Evolutionary conservation across 1,140 invertebrate genomes (phyloP).

Genomic region (Scaptodrosophila lebanonensis): DNA sequence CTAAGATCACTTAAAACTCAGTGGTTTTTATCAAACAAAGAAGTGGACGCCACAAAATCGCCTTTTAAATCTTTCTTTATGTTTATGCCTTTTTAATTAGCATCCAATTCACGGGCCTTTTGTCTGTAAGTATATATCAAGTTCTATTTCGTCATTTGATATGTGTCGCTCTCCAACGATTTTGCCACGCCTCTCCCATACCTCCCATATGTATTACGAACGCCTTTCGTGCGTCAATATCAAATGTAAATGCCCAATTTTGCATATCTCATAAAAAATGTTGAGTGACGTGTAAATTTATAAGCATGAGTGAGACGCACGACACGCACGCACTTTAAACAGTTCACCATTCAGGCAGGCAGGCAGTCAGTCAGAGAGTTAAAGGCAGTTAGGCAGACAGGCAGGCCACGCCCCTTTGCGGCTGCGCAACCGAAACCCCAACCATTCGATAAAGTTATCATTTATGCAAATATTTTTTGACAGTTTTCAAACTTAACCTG

Average conservation of each 20-base stretch:
- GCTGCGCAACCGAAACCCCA: slow-evolving; percentile 18
- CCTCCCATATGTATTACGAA: slow-evolving; percentile 16
- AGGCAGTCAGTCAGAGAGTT: too few relatives aligned
- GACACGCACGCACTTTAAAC: slow-evolving; percentile 6
- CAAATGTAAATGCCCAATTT: too few relatives aligned
- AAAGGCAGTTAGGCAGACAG: too few relatives aligned
- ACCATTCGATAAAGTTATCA: slow-evolving; percentile 66
- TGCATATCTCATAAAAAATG: neutral
- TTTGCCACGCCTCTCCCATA: slow-evolving; percentile 33
- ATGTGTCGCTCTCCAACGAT: slow-evolving; percentile 12
- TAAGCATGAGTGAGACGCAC: slow-evolving; percentile 49
- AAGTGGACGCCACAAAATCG: too few relatives aligned
- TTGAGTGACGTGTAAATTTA: slow-evolving; percentile 62
- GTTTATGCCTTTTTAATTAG: too few relatives aligned
- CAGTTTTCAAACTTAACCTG: slow-evolving; percentile 36
- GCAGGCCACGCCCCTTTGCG: slow-evolving; percentile 41
- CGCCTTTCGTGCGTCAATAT: too few relatives aligned
- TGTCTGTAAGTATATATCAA: too few relatives aligned
- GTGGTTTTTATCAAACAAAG: too few relatives aligned
- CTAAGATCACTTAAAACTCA: too few relatives aligned
- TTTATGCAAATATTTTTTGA: slow-evolving; percentile 63
- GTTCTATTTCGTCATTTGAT: neutral
- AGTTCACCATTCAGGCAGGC: too few relatives aligned
- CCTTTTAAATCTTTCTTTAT: too few relatives aligned
- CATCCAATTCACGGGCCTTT: too few relatives aligned